phyloP scores from a whole-genome alignment of 2,113 vertebrate genomes.

The Caretta caretta region DNA sequence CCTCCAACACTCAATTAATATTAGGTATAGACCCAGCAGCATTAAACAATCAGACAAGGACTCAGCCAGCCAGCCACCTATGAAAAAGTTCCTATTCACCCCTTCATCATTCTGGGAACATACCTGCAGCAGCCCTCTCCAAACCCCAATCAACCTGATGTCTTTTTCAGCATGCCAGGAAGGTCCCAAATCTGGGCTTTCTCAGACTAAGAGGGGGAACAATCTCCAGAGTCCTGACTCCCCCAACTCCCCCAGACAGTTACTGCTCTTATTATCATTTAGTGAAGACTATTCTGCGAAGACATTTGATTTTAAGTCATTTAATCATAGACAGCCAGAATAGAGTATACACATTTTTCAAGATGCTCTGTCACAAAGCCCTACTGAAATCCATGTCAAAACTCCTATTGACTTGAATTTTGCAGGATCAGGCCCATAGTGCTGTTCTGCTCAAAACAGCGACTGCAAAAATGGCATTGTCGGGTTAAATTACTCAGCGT shows the following conservation, averaged over 20 bases:
- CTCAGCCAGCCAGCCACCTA: accelerated
- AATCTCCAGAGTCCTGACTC: background rate
- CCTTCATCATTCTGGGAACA: background rate
- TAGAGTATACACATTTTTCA: accelerated
- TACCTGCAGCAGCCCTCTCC: background rate
- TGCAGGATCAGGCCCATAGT: background rate
- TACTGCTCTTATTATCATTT: background rate
- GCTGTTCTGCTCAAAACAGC: background rate
- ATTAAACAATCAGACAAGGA: background rate
- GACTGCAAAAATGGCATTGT: background rate
- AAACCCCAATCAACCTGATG: background rate
- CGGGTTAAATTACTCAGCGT: background rate
- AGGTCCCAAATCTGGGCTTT: background rate
- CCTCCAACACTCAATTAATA: background rate
- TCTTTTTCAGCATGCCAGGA: background rate
- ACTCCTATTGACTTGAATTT: background rate
- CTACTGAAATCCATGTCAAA: background rate
- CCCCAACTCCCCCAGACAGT: background rate
- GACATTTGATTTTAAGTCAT: background rate
- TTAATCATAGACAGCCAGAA: background rate
- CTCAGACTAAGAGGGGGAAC: background rate
- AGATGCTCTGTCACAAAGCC: accelerated
- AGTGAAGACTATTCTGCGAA: background rate
- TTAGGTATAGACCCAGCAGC: background rate
- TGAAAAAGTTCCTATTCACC: background rate